phyloP scores from a whole-genome alignment of 1,140 invertebrate genomes.

The Mylabris phalerata region DNA sequence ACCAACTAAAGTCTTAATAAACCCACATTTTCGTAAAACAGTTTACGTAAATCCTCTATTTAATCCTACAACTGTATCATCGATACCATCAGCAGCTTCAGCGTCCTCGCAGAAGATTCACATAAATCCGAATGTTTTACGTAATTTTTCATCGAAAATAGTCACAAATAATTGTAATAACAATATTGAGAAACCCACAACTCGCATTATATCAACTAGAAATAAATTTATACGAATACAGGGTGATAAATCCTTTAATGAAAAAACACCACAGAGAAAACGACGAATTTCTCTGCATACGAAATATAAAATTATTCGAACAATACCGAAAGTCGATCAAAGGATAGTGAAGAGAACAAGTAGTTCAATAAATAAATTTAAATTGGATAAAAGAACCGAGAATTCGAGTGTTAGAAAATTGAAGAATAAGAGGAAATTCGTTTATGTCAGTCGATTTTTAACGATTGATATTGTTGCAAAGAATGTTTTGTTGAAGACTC shows the following conservation, averaged over 20 bases:
- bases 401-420: slow-evolving; percentile 1
- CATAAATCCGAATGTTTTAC: slow-evolving; percentile 28
- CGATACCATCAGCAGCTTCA: not conserved
- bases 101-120: slow-evolving; percentile 11
- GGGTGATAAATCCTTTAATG: not conserved
- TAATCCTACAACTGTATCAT: not conserved
- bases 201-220: slow-evolving; percentile 25
- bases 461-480: slow-evolving; percentile 19
- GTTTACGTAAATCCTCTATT: slow-evolving; percentile 39
- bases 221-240: slow-evolving; percentile 26
- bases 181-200: slow-evolving; percentile 1
- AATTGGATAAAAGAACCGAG: slow-evolving; percentile 20
- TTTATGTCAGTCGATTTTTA: slow-evolving; percentile 20
- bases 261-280: slow-evolving; percentile 8
- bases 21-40: slow-evolving; percentile 35
- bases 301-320: slow-evolving; percentile 29
- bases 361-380: slow-evolving; percentile 18
- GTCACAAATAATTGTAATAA: slow-evolving; percentile 1
- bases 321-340: slow-evolving; percentile 1
- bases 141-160: slow-evolving; percentile 24
- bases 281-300: slow-evolving; percentile 26
- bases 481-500: slow-evolving; percentile 12
- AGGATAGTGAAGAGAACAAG: slow-evolving; percentile 7
- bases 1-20: slow-evolving; percentile 30
- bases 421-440: slow-evolving; percentile 14